Evolutionary conservation across 1,140 invertebrate genomes (phyloP), one percentile per base, ranked within the genome.

Genomic region (Leptinotarsa texana): DNA sequence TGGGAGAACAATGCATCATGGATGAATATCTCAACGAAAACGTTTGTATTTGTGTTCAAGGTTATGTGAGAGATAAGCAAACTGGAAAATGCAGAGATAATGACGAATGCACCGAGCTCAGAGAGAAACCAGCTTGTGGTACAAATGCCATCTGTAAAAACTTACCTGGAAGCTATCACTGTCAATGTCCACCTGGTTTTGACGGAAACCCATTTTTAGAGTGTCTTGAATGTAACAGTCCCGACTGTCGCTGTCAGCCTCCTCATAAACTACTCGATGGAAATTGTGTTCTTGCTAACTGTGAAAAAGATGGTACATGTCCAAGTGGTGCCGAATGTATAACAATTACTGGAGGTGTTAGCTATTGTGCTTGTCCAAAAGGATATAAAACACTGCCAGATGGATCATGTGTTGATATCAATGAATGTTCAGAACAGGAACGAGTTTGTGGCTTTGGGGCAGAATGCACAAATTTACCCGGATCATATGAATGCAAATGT

Each of bases 81-180:
- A 91, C 88, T 42, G 93, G 91, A 3, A 89, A 92, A 80, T 96
- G 94, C 86, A 88, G 92, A 82, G 96, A 98, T 86, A 89, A 96
- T 21, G 93, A 98, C 83, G 96, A 98, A 86, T 98, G 96, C 80
- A 89, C 91, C 1, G 91, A 92, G 80, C 87, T 89, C 0, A 85
- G 89, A 51, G 91, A 91, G 13, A 93, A 92, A 76, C 89, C 91
- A 1, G 90, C 92, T 3, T 97, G 95, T 85, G 95, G 95, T 1
- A 83, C 93, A 5, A 95, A 96, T 84, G 94, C 95, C 3, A 90
- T 96, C 63, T 97, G 96, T 83, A 96, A 95, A 86, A 98, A 98
- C 86, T 85, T 96, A 61, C 95, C 95, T 0, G 96, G 96, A n/a
- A 95, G 94, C 82, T 98, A 96, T 82, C 95, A 96, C 85, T 97